Evolutionary conservation across 2,888 invertebrate genomes (phyloP).

Genomic region (Theretra japonica): DNA sequence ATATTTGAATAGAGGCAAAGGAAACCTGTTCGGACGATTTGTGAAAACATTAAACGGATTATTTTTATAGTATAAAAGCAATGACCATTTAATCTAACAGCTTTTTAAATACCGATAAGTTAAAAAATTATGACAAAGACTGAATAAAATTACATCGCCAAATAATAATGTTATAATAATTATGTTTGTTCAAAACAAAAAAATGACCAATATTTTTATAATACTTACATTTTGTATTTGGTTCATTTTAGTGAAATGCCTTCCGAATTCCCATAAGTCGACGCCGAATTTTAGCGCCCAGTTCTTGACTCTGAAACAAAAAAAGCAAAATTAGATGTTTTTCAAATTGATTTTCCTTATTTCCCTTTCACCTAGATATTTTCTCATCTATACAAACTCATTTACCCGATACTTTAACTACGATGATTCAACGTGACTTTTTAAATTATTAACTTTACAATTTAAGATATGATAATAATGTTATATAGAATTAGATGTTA

Average conservation of each 20-base stretch:
- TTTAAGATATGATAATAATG: no score
- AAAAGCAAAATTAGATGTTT: constrained; percentile 27
- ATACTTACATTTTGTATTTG: constrained; percentile 93
- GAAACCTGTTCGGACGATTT: constrained; percentile 20
- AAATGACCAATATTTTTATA: no score
- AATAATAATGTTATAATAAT: no score
- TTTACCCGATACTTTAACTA: neutral
- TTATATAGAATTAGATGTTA: no score
- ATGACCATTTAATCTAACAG: no score
- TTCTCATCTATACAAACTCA: neutral
- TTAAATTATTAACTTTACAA: no score
- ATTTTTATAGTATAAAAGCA: neutral
- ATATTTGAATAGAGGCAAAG: constrained; percentile 33
- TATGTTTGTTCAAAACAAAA: no score
- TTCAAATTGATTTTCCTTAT: constrained; percentile 35
- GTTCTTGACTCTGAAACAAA: constrained; percentile 92
- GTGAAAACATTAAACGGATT: neutral
- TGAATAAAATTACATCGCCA: no score
- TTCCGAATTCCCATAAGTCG: constrained; percentile 95
- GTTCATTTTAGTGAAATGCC: constrained; percentile 94
- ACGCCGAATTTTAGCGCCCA: constrained; percentile 96
- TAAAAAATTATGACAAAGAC: no score
- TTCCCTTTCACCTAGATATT: neutral
- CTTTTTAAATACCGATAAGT: no score
- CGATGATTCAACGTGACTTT: neutral